A percentile compares a stretch with the other conserved stretches of the same genome.
Evolutionary conservation across 2,797 vertebrate species (phyloP).

Genomic region (Lagodon rhomboides): DNA sequence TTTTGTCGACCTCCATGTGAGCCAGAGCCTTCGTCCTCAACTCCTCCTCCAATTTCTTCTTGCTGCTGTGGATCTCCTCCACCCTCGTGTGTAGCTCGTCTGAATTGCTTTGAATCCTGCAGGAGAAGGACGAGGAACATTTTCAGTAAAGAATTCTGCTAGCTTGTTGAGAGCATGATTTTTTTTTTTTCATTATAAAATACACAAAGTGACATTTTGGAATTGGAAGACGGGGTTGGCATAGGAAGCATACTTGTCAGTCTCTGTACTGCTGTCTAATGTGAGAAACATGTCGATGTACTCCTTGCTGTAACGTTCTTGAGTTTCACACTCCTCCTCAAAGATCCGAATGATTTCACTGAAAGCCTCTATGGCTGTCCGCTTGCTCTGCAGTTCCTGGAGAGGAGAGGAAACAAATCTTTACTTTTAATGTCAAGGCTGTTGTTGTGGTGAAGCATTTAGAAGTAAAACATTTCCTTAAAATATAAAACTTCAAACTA

Average conservation of each 20-base stretch:
- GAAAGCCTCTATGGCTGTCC: slow-evolving; percentile 93
- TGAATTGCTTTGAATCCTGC: slow-evolving; percentile 90
- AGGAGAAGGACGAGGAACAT: not conserved
- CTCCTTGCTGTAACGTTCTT: slow-evolving; percentile 94
- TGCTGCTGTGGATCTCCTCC: slow-evolving; percentile 93
- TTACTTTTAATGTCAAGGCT: not conserved
- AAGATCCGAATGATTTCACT: slow-evolving; percentile 96
- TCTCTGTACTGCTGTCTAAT: slow-evolving; percentile 89
- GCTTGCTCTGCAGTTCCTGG: slow-evolving; percentile 94
- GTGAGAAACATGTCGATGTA: slow-evolving; percentile 92
- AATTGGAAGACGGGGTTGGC: fast-evolving
- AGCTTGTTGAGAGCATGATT: not conserved
- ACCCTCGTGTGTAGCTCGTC: slow-evolving; percentile 92
- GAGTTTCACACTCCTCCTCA: slow-evolving; percentile 93
- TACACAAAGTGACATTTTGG: not conserved
- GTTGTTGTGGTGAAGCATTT: not conserved
- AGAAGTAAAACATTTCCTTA: not conserved
- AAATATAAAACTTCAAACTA: not conserved
- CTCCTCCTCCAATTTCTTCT: slow-evolving; percentile 93
- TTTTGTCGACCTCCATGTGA: slow-evolving; percentile 93
- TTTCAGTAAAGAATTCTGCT: not conserved
- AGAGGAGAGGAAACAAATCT: not conserved
- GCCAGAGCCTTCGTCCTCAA: slow-evolving; percentile 89
- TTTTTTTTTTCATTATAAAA: not conserved
- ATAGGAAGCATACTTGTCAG: slow-evolving; percentile 85